Base-by-base conservation (phyloP, 2,888 invertebrate species). In the Thera obeliscata region DNA sequence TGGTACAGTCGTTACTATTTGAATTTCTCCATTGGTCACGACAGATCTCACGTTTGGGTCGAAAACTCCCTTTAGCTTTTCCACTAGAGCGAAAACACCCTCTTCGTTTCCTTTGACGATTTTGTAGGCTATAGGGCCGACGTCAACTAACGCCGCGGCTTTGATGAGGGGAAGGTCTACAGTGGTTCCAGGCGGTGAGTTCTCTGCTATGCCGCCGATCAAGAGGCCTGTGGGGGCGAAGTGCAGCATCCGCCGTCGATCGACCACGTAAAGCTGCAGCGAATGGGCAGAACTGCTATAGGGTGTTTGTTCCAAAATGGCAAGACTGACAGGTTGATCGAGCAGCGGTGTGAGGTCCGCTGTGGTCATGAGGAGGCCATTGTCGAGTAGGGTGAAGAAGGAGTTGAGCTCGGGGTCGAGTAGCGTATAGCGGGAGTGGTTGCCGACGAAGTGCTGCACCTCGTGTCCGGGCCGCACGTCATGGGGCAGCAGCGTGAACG, bases 321-420 rank as follows among this genome's bases (percentile, higher is more conserved):
- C 95, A 67, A 98, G 94, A 84, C 97, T 96, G 38, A 98, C 96
- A 0, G 97, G 97, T 74, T 95, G 95, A 85, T 98, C 96, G 69
- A 97, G 95, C 70, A 98, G 91, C 11, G 97, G 97, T 62, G 96
- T 95, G 54, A 98, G 94, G 83, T 98, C 97, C 50, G 97, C 96
- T 38, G 97, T 98, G 56, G 98, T 98, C 98, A 98, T 98, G 66
- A 98, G 96, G 66, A 98, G 95, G 61, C 98, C 98, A 87, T 98
- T 97, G 75, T 96, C 96, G 66, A 98, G 95, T 75, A 98, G 96
- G 8, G 98, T 97, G 88, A 98, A 98, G 89, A 96, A 98, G 76
- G 97, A 95, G 57, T 97, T 96, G 86, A 95, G 97, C 73, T 96
- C 97, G 60, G 96, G 97, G 81, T 97, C 97, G 80, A 97, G 90